Evolutionary conservation across 2,113 vertebrate genomes (phyloP), one percentile per base, ranked within the genome.

Genomic region (Melierax canorus): DNA sequence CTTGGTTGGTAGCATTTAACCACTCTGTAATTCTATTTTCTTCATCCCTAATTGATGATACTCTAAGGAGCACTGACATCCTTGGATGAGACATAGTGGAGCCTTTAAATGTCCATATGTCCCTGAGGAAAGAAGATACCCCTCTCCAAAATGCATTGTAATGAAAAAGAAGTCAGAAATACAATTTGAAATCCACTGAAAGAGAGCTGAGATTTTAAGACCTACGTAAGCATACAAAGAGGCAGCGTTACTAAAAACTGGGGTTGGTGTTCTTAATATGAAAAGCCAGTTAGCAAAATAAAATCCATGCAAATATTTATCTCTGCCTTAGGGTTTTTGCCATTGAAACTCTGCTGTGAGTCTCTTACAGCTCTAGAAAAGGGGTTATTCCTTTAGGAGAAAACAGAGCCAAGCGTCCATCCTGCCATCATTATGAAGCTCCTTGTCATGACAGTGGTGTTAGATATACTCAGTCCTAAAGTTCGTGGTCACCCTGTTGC

Each of bases 1-100:
- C 29, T 72, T 91, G 38, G 41, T 78, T 78, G 81, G 26, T n/a
- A 82, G 15, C 63, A 58, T 91, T 95, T 92, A 82, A 68, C 63
- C 55, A 64, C 45, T 56, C 30, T 78, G 29, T 78, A 74, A 80
- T 41, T 94, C 29, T 80, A 1, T 81, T 88, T 96, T 77, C 59
- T 80, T 90, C 34, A 32, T 20, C 36, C 39, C 16, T 84, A 60
- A 64, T 13, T 84, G 56, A 50, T 58, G 53, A 41, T 72, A 59
- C 41, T 76, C 39, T 53, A 45, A 90, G 79, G 80, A 94, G 41
- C 55, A 38, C 59, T 88, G 67, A 67, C 51, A 77, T 63, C 36
- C 29, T 58, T 72, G 72, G n/a, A 16, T 58, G 64, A 79, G 72
- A 74, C 2, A 0, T 59, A 59, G 50, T 26, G 15, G 29, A 92